Evolutionary conservation across 2,888 invertebrate genomes (phyloP), one percentile per base, ranked within the genome.

Genomic region (Acanthococcus lagerstroemiae): DNA sequence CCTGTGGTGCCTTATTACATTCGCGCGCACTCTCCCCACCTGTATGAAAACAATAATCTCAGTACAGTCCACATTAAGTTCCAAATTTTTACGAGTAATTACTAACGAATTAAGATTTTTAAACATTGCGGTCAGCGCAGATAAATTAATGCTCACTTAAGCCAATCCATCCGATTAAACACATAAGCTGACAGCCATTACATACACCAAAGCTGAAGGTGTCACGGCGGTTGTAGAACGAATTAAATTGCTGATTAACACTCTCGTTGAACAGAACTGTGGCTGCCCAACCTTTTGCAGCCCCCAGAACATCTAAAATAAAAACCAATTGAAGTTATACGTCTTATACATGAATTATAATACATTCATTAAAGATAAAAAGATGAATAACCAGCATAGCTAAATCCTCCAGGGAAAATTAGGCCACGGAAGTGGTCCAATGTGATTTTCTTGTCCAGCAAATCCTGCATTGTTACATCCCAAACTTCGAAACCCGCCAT

Each of bases 141-240:
- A 12, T 30, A 30, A 30, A 30, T 9, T 30, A 30, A 30, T 30
- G 12, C 37, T 30, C 7, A n/a, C n/a, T n/a, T n/a, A n/a, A n/a
- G n/a, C n/a, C 88, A 55, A 97, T 80, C 92, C 94, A 96, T 4
- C 95, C 95, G 5, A 99, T 82, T 24, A 93, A 77, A 4, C 88
- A 90, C 92, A 97, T 91, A 70, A 99, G 78, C 75, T 99, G 97
- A 74, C 97, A 97, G 0, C 97, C 97, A 76, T 99, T 99, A 75
- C 97, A 99, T n/a, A 96, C 89, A 27, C 97, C 97, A 70, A 97
- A 81, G 60, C 95, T 95, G 77, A 99, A 97, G 0, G 94, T 94
- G 74, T 96, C 87, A 0, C 79, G 74, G 15, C 90, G 81, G 44
- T 79, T 78, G 71, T 81, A 82, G 77, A 97, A 99, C 63, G 81